Evolutionary conservation across 2,888 invertebrate genomes (phyloP).

Genomic region (Tanytarsus gracilentus): DNA sequence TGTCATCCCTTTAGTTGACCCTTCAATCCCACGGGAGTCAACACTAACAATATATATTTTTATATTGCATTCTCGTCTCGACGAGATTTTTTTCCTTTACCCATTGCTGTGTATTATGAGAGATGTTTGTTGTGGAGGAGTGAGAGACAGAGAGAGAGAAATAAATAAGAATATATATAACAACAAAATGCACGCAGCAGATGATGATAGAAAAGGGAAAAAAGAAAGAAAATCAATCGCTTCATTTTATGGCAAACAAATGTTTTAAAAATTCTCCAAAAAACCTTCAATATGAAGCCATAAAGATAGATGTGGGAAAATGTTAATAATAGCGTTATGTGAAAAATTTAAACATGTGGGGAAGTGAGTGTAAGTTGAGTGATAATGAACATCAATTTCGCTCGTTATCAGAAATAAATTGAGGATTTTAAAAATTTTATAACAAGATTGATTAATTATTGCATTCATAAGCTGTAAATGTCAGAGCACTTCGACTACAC

Average conservation of each 20-base stretch:
- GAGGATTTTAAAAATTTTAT: too few species aligned
- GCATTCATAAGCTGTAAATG: too few species aligned
- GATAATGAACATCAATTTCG: too few species aligned
- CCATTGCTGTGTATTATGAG: neutral
- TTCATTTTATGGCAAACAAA: constrained; percentile 21
- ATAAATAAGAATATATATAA: neutral
- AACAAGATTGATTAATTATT: too few species aligned
- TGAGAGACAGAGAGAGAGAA: constrained; percentile 14
- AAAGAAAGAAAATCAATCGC: constrained; percentile 14
- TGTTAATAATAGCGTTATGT: too few species aligned
- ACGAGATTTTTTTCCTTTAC: constrained; percentile 4
- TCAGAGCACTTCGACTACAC: too few species aligned
- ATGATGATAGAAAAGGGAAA: constrained; percentile 8
- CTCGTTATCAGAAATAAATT: too few species aligned
- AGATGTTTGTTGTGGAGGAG: neutral
- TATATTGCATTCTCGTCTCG: neutral
- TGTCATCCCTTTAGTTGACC: too few species aligned
- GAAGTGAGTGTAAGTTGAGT: too few species aligned
- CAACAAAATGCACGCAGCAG: constrained; percentile 24
- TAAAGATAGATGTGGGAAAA: too few species aligned
- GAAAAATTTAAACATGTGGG: too few species aligned
- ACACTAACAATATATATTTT: neutral
- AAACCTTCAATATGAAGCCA: neutral
- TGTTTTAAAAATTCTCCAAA: constrained; percentile 8
- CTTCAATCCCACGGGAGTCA: neutral